Base-by-base conservation (phyloP, 2,888 invertebrate genomes). In the Acleris holmiana region DNA sequence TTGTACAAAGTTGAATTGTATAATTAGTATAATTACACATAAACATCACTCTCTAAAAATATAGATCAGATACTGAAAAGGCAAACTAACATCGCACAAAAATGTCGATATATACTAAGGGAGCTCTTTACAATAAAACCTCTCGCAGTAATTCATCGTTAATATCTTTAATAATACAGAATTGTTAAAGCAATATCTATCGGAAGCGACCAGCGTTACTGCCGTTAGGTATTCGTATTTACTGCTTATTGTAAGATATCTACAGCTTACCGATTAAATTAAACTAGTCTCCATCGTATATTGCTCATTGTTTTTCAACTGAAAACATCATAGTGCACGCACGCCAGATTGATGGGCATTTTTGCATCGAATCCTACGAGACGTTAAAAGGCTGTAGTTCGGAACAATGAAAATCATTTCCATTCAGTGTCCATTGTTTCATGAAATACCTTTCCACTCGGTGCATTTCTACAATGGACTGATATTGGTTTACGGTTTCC, bases 391-490 rank as follows among this genome's bases (percentile, higher is more conserved):
- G 68, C 64, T 64, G 55, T 54, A 62, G 61, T 68, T 66, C 66
- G 72, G 75, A 82, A 86, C 85, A 85, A 80, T 85, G 79, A 81
- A 79, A 83, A 76, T 74, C 78, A 76, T 79, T 83, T 82, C 79
- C 76, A 79, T 79, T 77, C 79, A 85, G 85, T 82, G 74, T 70
- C 80, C 73, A 87, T 90, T 89, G 89, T 88, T 87, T 73, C 74
- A 76, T 71, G 68, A 73, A 82, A 85, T 85, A 82, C 82, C 82
- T 84, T 86, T 88, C 86, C 84, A 77, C 76, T 73, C 76, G 81
- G 69, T 76, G 83, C 79, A 80, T 76, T 76, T 82, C 76, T 71
- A 84, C 86, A 89, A 89, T 88, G 76, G 81, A 68, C 68, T 76
- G 80, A 84, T 85, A 88, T 81, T 81, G 78, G 72, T 83, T 85